Evolutionary conservation across 2,113 vertebrate species (phyloP).

Genomic region (Protomyctophum bolini): DNA sequence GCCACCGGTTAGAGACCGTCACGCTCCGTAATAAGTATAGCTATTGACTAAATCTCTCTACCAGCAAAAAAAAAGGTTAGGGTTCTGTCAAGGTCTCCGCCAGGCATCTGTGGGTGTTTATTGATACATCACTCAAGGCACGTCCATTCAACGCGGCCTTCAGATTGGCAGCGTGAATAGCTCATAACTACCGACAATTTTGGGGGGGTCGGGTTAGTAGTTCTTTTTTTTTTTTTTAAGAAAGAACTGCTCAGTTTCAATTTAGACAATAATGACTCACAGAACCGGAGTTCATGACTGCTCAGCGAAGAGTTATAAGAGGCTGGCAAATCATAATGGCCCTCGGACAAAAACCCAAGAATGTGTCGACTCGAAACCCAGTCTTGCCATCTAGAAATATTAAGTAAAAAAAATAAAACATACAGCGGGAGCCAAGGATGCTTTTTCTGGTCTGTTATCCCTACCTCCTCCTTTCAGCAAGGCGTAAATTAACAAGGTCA

Average conservation of each 20-base stretch:
- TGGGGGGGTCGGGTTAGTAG: not conserved
- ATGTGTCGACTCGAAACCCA: constrained; percentile 68
- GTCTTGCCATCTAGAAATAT: constrained; percentile 65
- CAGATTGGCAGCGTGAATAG: constrained; percentile 13
- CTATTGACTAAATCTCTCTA: constrained; percentile 22
- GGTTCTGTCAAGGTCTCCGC: constrained; percentile 11
- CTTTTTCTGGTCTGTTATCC: constrained; percentile 46
- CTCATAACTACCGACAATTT: not conserved
- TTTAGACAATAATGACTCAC: constrained; percentile 31
- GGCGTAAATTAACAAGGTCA: constrained; percentile 66
- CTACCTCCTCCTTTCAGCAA: constrained; percentile 48
- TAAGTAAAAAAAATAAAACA: constrained; percentile 57
- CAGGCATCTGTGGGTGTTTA: not conserved
- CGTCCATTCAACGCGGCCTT: not conserved
- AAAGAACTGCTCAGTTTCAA: constrained; percentile 30
- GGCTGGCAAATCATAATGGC: constrained; percentile 34
- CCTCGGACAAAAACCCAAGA: constrained; percentile 58
- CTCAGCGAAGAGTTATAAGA: constrained; percentile 3
- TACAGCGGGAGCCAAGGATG: constrained; percentile 60
- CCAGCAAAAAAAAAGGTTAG: not conserved
- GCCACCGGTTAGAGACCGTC: not conserved
- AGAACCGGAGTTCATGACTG: constrained; percentile 51
- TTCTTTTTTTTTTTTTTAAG: not conserved
- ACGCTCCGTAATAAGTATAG: constrained; percentile 1
- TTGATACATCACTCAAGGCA: constrained; percentile 14